These are phyloP conservation scores for Tuta absoluta DNA, from an alignment of 2,888 invertebrate species.

Conservation along the genomic window DNA sequence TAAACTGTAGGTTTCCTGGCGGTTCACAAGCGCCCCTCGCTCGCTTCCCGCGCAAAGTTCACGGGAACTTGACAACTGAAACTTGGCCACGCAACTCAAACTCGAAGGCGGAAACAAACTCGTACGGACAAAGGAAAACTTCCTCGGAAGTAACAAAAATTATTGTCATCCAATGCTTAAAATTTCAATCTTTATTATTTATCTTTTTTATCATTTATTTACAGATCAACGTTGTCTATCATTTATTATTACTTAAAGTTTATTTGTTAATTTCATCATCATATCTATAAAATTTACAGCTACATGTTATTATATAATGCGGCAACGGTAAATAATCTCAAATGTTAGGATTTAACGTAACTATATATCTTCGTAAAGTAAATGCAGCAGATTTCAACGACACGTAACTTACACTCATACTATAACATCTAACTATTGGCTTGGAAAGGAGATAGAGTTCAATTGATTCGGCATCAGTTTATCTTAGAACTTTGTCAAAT, in stretches of 20 bases:
- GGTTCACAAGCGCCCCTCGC: neutral
- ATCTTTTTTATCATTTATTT: slow-evolving; percentile 59
- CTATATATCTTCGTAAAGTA: slow-evolving; percentile 20
- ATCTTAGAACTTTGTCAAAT: neutral
- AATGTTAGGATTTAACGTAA: slow-evolving; percentile 31
- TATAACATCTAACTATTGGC: slow-evolving; percentile 17
- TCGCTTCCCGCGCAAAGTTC: slow-evolving; percentile 1
- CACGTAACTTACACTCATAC: slow-evolving; percentile 24
- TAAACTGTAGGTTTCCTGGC: neutral
- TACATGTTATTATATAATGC: slow-evolving; percentile 43
- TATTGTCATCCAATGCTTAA: slow-evolving; percentile 80
- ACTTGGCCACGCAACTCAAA: neutral
- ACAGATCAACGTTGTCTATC: slow-evolving; percentile 63
- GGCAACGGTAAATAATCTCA: slow-evolving; percentile 58
- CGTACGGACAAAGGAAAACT: slow-evolving; percentile 50
- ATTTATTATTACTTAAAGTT: slow-evolving; percentile 39
- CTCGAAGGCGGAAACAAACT: slow-evolving; percentile 31
- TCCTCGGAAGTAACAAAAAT: slow-evolving; percentile 71
- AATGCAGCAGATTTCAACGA: slow-evolving; percentile 33
- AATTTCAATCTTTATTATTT: slow-evolving; percentile 66
- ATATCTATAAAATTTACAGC: slow-evolving; percentile 65
- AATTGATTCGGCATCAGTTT: neutral
- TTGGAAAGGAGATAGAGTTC: neutral
- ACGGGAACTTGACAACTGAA: neutral
- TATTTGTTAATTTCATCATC: slow-evolving; percentile 48